These are phyloP conservation scores for Diploscapter pachys DNA, from an alignment of 1,140 invertebrate species.

Conservation along the genomic window DNA sequence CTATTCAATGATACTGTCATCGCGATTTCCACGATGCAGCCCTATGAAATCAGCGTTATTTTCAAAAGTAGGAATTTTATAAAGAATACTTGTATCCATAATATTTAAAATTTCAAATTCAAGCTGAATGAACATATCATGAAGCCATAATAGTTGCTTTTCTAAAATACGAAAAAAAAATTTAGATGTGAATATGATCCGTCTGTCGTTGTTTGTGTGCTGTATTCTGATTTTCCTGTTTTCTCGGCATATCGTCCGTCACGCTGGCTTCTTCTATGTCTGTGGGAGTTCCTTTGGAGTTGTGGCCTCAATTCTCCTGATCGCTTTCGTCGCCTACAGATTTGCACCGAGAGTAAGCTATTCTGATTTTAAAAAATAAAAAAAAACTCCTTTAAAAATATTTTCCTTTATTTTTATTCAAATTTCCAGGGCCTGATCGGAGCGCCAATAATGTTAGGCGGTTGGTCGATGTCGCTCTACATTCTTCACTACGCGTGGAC, in stretches of 20 bases:
- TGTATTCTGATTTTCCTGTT: slow-evolving; percentile 27
- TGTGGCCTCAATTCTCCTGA: slow-evolving; percentile 26
- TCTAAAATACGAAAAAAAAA: neutral
- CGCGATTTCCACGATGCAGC: slow-evolving; percentile 18
- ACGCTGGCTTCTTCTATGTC: slow-evolving; percentile 31
- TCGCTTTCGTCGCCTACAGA: slow-evolving; percentile 35
- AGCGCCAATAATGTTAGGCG: slow-evolving; percentile 55
- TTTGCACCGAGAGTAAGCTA: slow-evolving; percentile 30
- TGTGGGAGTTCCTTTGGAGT: slow-evolving; percentile 34
- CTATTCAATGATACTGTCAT: slow-evolving; percentile 28
- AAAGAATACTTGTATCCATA: no score
- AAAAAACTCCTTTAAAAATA: slow-evolving; percentile 2
- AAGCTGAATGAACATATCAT: no score
- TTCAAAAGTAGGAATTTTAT: slow-evolving; percentile 8
- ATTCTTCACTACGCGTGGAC: slow-evolving; percentile 74
- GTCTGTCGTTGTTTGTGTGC: slow-evolving; percentile 16
- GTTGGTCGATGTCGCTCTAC: slow-evolving; percentile 77
- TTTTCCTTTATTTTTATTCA: no score
- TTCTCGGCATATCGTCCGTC: slow-evolving; percentile 20
- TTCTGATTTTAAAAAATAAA: neutral
- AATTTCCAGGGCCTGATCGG: slow-evolving; percentile 36
- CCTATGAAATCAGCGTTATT: slow-evolving; percentile 13
- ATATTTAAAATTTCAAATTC: no score
- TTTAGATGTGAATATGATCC: slow-evolving; percentile 28
- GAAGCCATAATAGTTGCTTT: neutral